These are phyloP conservation scores for Ceyx cyanopectus DNA, from an alignment of 2,113 vertebrate genomes.

Conservation along the genomic window DNA sequence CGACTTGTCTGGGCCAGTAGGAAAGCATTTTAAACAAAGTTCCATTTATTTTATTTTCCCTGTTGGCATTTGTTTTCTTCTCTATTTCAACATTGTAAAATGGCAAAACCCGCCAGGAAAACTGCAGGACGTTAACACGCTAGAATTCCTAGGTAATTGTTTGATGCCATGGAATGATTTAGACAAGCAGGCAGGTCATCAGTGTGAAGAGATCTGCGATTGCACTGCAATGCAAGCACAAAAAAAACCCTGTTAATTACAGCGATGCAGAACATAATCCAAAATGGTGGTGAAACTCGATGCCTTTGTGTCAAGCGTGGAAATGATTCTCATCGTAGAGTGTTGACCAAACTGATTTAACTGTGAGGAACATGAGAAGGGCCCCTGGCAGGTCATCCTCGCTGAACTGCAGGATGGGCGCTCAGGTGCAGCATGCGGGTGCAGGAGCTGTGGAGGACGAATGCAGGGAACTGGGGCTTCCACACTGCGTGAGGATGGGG, in stretches of 20 bases:
- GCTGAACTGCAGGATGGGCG: fast-evolving
- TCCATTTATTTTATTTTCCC: background rate
- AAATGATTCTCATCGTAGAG: fast-evolving
- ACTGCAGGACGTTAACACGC: background rate
- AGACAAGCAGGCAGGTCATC: background rate
- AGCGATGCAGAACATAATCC: background rate
- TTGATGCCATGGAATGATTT: background rate
- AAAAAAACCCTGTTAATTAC: background rate
- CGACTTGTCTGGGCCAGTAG: background rate
- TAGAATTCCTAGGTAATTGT: background rate
- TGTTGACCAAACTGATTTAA: background rate
- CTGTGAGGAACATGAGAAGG: background rate
- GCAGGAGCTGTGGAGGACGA: background rate
- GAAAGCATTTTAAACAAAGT: background rate
- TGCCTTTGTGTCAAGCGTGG: background rate
- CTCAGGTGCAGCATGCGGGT: fast-evolving
- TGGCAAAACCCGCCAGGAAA: background rate
- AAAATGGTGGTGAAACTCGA: background rate
- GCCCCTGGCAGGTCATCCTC: fast-evolving
- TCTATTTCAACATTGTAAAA: background rate
- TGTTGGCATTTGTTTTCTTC: background rate
- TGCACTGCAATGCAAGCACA: background rate
- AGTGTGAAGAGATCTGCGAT: background rate
- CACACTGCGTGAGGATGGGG: background rate
- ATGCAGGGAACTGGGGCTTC: too few species aligned